Conservation (phyloP, 2,888 invertebrate genomes). For the Merodon equestris region DNA sequence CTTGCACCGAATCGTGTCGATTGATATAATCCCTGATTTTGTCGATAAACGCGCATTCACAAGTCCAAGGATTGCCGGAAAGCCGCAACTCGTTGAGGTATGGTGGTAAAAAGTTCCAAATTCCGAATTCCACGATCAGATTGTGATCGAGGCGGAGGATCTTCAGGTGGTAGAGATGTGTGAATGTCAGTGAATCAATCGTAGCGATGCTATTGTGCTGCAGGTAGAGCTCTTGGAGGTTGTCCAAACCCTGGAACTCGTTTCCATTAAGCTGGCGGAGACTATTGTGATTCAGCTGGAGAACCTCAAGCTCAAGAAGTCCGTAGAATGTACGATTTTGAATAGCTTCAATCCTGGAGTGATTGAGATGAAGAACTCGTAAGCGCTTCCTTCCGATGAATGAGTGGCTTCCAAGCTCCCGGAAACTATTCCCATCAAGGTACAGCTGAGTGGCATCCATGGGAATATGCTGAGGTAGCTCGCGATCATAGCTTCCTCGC, state of each 20-base stretch:
- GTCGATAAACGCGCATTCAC: conserved; percentile 90
- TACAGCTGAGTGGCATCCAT: conserved; percentile 98
- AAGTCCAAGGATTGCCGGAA: conserved; percentile 90
- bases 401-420: conserved; percentile 91
- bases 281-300: conserved; percentile 93
- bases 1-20: conserved; percentile 85
- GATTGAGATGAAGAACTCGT: conserved; percentile 91
- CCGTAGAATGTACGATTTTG: conserved; percentile 96
- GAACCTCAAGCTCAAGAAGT: conserved; percentile 86
- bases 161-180: conserved; percentile 89
- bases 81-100: conserved; percentile 85
- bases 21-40: conserved; percentile 89
- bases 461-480: conserved; percentile 91
- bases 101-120: conserved; percentile 86
- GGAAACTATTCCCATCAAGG: conserved; percentile 94
- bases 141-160: conserved; percentile 92
- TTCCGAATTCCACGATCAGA: conserved; percentile 87
- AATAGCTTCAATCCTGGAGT: conserved; percentile 90
- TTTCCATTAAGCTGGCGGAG: conserved; percentile 89
- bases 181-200: conserved; percentile 92
- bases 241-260: conserved; percentile 90
- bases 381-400: conserved; percentile 96
- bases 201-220: conserved; percentile 90
- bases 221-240: conserved; percentile 90
- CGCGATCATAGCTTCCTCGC: conserved; percentile 86